Conservation (phyloP, 1,140 invertebrate genomes). For the Euschistus heros region DNA sequence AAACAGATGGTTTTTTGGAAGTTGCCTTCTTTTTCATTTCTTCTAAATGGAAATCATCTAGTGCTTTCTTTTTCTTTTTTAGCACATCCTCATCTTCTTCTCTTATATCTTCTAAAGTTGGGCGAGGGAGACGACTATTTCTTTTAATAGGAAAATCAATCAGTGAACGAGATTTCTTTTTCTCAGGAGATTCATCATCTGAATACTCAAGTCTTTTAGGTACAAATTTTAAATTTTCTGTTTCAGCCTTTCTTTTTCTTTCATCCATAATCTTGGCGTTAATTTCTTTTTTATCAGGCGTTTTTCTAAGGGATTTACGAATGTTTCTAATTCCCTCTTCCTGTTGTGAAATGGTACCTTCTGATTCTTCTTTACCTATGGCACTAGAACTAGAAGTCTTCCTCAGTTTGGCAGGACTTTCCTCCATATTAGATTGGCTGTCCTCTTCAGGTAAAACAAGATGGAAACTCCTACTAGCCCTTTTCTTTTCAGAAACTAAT, state of each 20-base stretch:
- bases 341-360: too few species aligned
- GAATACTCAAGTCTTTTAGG: not conserved
- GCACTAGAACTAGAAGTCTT: too few species aligned
- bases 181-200: not conserved
- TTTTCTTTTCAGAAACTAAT: too few species aligned
- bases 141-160: conserved; percentile 3
- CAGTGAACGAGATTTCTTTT: not conserved
- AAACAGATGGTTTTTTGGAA: not conserved
- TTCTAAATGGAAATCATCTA: not conserved
- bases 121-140: not conserved
- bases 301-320: too few species aligned
- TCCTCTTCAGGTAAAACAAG: too few species aligned
- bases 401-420: too few species aligned
- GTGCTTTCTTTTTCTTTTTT: not conserved
- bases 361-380: too few species aligned
- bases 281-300: too few species aligned
- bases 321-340: too few species aligned
- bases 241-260: not conserved
- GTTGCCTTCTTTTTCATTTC: not conserved
- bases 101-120: conserved; percentile 2
- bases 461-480: too few species aligned
- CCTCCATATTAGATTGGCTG: too few species aligned
- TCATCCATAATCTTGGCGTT: not conserved
- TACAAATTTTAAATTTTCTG: not conserved
- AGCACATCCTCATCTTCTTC: not conserved